phyloP scores from a whole-genome alignment of 2,113 vertebrate species.

The Eupsittula cactorum region DNA sequence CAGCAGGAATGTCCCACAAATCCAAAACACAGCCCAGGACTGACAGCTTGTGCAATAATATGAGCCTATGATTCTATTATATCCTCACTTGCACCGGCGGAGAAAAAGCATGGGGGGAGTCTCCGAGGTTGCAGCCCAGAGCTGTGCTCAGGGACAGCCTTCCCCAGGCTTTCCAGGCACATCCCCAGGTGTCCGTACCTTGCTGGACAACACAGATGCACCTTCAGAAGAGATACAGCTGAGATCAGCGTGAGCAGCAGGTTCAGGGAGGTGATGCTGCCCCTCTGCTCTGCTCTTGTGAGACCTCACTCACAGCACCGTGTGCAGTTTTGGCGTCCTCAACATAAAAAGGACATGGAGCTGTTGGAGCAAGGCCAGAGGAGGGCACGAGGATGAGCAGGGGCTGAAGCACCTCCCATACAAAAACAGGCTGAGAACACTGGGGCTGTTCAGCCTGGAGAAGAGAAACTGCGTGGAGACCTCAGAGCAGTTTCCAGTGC shows the following conservation, averaged over 20 bases:
- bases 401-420: not conserved
- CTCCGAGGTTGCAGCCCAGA: not conserved
- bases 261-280: not conserved
- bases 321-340: not conserved
- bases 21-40: not conserved
- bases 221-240: not conserved
- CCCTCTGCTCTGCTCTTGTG: not conserved
- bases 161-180: not conserved
- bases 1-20: not conserved
- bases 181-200: rapidly evolving
- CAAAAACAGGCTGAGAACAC: rapidly evolving
- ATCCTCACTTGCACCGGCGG: not conserved
- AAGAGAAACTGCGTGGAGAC: too few species aligned
- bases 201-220: not conserved
- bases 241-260: not conserved
- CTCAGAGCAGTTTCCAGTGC: too few species aligned
- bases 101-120: not conserved
- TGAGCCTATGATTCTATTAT: not conserved
- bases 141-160: not conserved
- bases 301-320: not conserved
- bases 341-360: not conserved
- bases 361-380: not conserved
- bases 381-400: not conserved
- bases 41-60: not conserved
- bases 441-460: too few species aligned